phyloP scores from a whole-genome alignment of 2,797 vertebrate genomes.

The Cirrhinus mrigala region DNA sequence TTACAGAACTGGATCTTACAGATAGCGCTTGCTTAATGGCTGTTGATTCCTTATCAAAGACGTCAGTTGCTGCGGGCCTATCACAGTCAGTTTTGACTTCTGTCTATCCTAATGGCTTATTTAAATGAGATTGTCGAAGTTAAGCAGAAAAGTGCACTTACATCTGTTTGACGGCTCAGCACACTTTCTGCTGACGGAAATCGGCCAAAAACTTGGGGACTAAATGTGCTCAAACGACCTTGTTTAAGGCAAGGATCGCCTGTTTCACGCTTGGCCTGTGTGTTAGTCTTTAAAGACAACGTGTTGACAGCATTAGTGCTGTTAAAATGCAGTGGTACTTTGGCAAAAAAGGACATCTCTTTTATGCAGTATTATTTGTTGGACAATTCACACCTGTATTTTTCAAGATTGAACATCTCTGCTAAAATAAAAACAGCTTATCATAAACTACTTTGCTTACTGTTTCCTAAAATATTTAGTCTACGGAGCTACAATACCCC shows the following conservation, averaged over 20 bases:
- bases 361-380: conserved; percentile 1
- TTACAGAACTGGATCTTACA: no score
- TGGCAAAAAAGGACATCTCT: not conserved
- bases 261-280: conserved; percentile 3
- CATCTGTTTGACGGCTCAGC: conserved; percentile 5
- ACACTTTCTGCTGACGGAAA: conserved; percentile 23
- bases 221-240: conserved; percentile 29
- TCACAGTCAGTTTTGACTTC: conserved; percentile 14
- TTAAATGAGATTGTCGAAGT: conserved; percentile 7
- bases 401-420: not conserved
- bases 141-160: conserved; percentile 23
- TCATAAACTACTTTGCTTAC: not conserved
- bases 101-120: conserved; percentile 19
- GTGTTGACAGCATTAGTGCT: conserved; percentile 10
- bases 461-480: not conserved
- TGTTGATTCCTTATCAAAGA: conserved; percentile 17
- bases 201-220: not conserved
- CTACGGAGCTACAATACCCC: not conserved
- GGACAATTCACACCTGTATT: not conserved
- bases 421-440: not conserved
- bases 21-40: not conserved
- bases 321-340: not conserved
- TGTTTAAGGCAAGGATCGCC: not conserved
- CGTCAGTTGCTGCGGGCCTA: not conserved
- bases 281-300: not conserved